These are phyloP conservation scores for Knipowitschia caucasica DNA, from an alignment of 2,797 vertebrate species.

Conservation along the genomic window DNA sequence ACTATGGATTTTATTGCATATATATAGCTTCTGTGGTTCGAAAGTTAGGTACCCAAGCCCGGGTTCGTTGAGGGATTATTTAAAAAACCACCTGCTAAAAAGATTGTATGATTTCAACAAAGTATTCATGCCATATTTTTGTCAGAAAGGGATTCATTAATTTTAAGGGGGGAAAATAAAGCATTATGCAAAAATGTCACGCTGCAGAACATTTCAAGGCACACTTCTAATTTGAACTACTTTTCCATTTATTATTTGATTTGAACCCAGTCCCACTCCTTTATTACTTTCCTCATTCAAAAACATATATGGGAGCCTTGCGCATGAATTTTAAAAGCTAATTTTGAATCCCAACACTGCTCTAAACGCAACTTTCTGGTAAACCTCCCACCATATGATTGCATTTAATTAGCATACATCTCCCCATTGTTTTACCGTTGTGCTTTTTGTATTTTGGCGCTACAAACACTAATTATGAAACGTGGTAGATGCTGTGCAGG, in stretches of 20 bases:
- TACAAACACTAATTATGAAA: too few species aligned
- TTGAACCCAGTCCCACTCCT: not conserved
- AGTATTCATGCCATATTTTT: not conserved
- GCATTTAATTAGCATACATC: slow-evolving; percentile 13
- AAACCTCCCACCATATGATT: slow-evolving; percentile 7
- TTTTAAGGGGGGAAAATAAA: not conserved
- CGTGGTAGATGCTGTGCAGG: too few species aligned
- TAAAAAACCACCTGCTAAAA: too few species aligned
- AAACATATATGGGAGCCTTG: slow-evolving; percentile 1
- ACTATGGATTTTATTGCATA: too few species aligned
- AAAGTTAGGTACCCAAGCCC: too few species aligned
- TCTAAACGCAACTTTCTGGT: slow-evolving; percentile 9
- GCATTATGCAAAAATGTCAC: not conserved
- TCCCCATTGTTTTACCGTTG: not conserved
- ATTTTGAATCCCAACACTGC: slow-evolving; percentile 8
- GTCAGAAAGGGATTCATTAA: not conserved
- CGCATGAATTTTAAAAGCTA: slow-evolving; percentile 6
- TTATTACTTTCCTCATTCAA: slow-evolving; percentile 4
- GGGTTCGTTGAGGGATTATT: too few species aligned
- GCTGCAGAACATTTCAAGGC: not conserved
- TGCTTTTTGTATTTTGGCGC: too few species aligned
- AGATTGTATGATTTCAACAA: too few species aligned
- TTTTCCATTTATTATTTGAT: not conserved
- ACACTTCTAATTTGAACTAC: not conserved
- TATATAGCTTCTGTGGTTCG: too few species aligned